These are phyloP conservation scores for Apus apus DNA, from an alignment of 2,113 vertebrate species.

Conservation along the genomic window DNA sequence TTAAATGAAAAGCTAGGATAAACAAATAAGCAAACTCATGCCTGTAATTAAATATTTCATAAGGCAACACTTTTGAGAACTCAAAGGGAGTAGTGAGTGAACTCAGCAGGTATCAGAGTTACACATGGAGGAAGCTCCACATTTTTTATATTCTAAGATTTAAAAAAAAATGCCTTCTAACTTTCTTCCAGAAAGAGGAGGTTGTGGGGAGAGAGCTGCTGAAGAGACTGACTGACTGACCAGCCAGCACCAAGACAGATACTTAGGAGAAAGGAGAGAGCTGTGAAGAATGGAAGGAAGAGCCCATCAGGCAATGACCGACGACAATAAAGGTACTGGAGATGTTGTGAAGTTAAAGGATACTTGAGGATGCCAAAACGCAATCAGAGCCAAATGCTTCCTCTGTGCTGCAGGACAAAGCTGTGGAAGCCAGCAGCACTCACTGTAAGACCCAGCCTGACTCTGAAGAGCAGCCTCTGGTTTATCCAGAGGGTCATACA, in stretches of 20 bases:
- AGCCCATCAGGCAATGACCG: not conserved
- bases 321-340: not conserved
- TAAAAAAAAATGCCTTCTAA: not conserved
- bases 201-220: not conserved
- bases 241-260: fast-evolving
- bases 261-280: not conserved
- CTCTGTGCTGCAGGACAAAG: too few species aligned
- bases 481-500: too few species aligned
- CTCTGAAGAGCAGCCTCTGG: too few species aligned
- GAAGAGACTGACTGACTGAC: not conserved
- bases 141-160: not conserved
- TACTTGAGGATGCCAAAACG: not conserved
- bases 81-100: not conserved
- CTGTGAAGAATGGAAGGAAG: not conserved
- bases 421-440: too few species aligned
- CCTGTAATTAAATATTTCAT: not conserved
- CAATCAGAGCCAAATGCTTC: too few species aligned
- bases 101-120: not conserved
- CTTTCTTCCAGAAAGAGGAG: not conserved
- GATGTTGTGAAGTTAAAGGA: not conserved
- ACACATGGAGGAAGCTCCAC: not conserved
- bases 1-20: not conserved
- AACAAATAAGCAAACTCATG: not conserved
- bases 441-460: too few species aligned
- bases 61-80: not conserved